A percentile compares a stretch with the other conserved stretches of the same genome.
These are phyloP conservation scores for Apodemia zela DNA, from an alignment of 2,888 invertebrate species.

Conservation along the genomic window DNA sequence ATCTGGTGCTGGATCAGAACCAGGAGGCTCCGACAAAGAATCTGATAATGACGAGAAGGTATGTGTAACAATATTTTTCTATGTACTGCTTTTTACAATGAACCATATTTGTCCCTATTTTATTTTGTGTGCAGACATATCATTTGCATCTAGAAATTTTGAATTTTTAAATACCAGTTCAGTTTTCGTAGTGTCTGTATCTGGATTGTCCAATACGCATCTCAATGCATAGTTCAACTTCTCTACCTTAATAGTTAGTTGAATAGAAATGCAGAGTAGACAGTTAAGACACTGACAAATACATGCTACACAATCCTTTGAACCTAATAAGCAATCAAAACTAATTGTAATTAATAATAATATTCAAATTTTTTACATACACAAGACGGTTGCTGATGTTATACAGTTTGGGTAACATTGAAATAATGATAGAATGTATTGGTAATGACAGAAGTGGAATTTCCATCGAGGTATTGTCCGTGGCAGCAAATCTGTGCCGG, in stretches of 20 bases:
- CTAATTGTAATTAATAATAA: slow-evolving; percentile 1
- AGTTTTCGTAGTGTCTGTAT: slow-evolving; percentile 45
- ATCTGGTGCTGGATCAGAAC: slow-evolving; percentile 89
- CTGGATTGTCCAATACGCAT: slow-evolving; percentile 71
- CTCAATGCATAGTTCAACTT: slow-evolving; percentile 18
- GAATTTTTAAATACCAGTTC: slow-evolving; percentile 21
- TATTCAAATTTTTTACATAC: neutral
- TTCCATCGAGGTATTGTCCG: slow-evolving; percentile 89
- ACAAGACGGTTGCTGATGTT: slow-evolving; percentile 2
- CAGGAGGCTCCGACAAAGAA: slow-evolving; percentile 90
- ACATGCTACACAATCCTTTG: slow-evolving; percentile 21
- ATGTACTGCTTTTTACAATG: slow-evolving; percentile 29
- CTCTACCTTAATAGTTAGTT: slow-evolving; percentile 39
- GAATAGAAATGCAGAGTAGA: slow-evolving; percentile 71
- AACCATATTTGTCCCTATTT: slow-evolving; percentile 27
- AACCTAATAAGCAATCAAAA: slow-evolving; percentile 1
- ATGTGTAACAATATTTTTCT: slow-evolving; percentile 48
- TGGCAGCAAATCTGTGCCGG: slow-evolving; percentile 82
- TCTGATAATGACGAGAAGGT: slow-evolving; percentile 96
- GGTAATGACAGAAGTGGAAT: slow-evolving; percentile 87
- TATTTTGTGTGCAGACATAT: slow-evolving; percentile 34
- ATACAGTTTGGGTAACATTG: slow-evolving; percentile 3
- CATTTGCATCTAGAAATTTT: slow-evolving; percentile 41
- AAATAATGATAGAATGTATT: slow-evolving; percentile 43
- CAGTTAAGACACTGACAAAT: slow-evolving; percentile 20